Evolutionary conservation across 2,888 invertebrate genomes (phyloP).

Genomic region (Acanthosepion lycidas): DNA sequence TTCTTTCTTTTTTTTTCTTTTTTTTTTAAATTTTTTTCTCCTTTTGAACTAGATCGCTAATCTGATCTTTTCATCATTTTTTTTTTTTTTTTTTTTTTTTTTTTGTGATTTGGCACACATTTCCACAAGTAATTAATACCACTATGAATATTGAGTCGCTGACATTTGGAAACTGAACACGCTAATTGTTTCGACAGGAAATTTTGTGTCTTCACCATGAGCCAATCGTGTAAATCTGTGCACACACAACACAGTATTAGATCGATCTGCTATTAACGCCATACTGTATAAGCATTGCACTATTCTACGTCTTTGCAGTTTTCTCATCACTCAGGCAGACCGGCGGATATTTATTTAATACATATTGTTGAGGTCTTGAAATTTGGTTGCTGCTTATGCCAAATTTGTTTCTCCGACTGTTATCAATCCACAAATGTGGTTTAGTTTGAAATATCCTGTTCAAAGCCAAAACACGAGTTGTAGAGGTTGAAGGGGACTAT

Average conservation of each 20-base stretch:
- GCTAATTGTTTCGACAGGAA: not conserved
- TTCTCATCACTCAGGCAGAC: not conserved
- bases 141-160: not conserved
- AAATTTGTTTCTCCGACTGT: not conserved
- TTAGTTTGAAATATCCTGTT: not conserved
- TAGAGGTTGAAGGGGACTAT: not conserved
- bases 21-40: too few relatives aligned
- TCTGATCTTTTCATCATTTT: too few relatives aligned
- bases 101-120: too few relatives aligned
- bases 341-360: not conserved
- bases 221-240: not conserved
- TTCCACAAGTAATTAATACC: not conserved
- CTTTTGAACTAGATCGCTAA: too few relatives aligned
- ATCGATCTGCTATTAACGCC: not conserved
- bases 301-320: not conserved
- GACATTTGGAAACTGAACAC: not conserved
- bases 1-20: too few relatives aligned
- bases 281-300: not conserved
- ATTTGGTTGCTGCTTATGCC: not conserved
- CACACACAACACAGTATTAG: not conserved
- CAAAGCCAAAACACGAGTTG: not conserved
- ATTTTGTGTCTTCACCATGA: not conserved
- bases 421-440: constrained; percentile 2
- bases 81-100: too few relatives aligned
- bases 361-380: not conserved